phyloP scores from a whole-genome alignment of 2,888 invertebrate genomes.

The Morpho achilles region DNA sequence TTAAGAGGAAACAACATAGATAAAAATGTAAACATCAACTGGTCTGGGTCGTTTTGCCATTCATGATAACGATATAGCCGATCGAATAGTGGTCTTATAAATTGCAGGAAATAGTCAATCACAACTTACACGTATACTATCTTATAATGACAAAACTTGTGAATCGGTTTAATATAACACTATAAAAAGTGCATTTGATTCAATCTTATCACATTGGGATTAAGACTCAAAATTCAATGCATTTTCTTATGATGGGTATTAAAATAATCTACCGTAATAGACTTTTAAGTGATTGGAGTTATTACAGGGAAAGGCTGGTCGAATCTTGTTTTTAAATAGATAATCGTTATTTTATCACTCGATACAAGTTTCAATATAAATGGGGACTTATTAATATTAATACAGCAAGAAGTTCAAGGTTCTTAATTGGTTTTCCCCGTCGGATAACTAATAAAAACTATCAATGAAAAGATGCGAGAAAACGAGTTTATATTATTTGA shows the following conservation, averaged over 20 bases:
- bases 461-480: background rate
- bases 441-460: constrained; percentile 2
- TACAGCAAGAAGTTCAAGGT: constrained; percentile 20
- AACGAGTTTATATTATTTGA: background rate
- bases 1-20: background rate
- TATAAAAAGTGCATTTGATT: background rate
- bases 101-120: constrained; percentile 15
- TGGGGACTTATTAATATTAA: constrained; percentile 11
- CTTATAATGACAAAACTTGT: constrained; percentile 7
- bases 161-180: constrained; percentile 3
- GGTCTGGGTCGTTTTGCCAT: background rate
- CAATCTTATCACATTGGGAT: constrained; percentile 2
- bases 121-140: constrained; percentile 11
- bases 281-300: constrained; percentile 10
- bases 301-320: constrained; percentile 10
- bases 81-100: constrained; percentile 12
- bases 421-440: constrained; percentile 12
- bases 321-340: constrained; percentile 4
- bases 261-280: constrained; percentile 1
- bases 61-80: constrained; percentile 6
- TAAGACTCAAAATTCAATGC: constrained; percentile 11
- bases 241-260: constrained; percentile 3
- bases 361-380: constrained; percentile 10
- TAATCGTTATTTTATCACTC: constrained; percentile 15
- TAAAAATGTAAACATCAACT: constrained; percentile 12